These are phyloP conservation scores for Geopemphigus sp. DNA, from an alignment of 1,140 invertebrate species.

Conservation along the genomic window DNA sequence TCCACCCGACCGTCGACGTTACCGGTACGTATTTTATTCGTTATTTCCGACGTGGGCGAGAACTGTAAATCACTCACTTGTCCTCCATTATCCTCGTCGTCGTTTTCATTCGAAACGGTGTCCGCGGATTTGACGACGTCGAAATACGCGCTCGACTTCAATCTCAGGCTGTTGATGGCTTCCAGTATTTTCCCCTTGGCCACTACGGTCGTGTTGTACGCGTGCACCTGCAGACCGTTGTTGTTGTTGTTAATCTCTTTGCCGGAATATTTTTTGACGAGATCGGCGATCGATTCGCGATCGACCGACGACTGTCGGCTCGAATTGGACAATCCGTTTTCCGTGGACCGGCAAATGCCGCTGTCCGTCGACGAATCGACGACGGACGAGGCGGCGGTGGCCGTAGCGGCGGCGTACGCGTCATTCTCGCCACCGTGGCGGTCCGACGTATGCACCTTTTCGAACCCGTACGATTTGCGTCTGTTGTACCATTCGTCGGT, in stretches of 20 bases:
- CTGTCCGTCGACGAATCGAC: conserved; percentile 71
- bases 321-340: conserved; percentile 35
- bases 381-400: conserved; percentile 33
- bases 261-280: conserved; percentile 33
- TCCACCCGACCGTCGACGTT: no score
- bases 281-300: conserved; percentile 42
- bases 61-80: conserved; percentile 5
- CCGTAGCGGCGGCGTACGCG: background rate
- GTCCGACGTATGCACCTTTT: conserved; percentile 63
- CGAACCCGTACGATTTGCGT: conserved; percentile 72
- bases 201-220: conserved; percentile 31
- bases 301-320: conserved; percentile 33
- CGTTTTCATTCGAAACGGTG: background rate
- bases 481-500: conserved; percentile 67
- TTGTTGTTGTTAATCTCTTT: conserved; percentile 25
- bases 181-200: conserved; percentile 43
- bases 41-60: no score
- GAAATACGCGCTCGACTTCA: conserved; percentile 31
- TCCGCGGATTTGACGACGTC: background rate
- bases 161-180: conserved; percentile 39
- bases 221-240: background rate
- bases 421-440: background rate
- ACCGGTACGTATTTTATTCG: no score
- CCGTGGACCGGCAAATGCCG: conserved; percentile 65
- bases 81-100: conserved; percentile 4